These are phyloP conservation scores for Nematostella vectensis DNA, from an alignment of 92 coral and sea anemone genomes.

Conservation along the genomic window DNA sequence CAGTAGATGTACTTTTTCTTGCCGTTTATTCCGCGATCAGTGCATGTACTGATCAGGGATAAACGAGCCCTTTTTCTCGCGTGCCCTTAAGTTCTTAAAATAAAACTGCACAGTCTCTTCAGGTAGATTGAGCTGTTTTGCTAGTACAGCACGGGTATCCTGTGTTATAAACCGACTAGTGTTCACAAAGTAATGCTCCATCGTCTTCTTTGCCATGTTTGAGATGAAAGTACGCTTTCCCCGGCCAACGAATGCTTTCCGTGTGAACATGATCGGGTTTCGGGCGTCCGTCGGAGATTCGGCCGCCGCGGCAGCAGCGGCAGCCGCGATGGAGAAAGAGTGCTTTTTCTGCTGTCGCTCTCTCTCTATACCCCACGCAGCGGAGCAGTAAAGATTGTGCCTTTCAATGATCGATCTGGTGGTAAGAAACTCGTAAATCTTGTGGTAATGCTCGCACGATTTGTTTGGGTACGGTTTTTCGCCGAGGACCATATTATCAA, in stretches of 20 bases:
- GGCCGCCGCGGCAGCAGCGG: background rate
- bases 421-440: slow-evolving; percentile 38
- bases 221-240: slow-evolving; percentile 30
- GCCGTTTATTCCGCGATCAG: too few relatives aligned
- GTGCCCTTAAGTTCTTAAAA: slow-evolving; percentile 26
- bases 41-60: too few relatives aligned
- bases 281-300: background rate
- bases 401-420: slow-evolving; percentile 27
- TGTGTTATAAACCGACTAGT: slow-evolving; percentile 32
- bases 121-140: slow-evolving; percentile 24
- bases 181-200: slow-evolving; percentile 27
- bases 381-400: slow-evolving; percentile 33
- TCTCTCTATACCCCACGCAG: slow-evolving; percentile 34
- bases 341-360: slow-evolving; percentile 22
- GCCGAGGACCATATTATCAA: slow-evolving; percentile 25
- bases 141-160: slow-evolving; percentile 27
- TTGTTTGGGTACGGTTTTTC: slow-evolving; percentile 30
- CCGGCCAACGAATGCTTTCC: slow-evolving; percentile 15
- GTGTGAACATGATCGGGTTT: background rate
- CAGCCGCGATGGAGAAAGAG: slow-evolving; percentile 4
- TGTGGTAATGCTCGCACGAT: slow-evolving; percentile 33
- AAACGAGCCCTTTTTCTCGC: slow-evolving; percentile 34
- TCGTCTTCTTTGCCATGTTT: slow-evolving; percentile 32
- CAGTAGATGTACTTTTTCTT: too few relatives aligned
- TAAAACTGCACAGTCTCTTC: slow-evolving; percentile 37